Base-by-base conservation (phyloP, 2,888 invertebrate species). In the Thymelicus acteon region DNA sequence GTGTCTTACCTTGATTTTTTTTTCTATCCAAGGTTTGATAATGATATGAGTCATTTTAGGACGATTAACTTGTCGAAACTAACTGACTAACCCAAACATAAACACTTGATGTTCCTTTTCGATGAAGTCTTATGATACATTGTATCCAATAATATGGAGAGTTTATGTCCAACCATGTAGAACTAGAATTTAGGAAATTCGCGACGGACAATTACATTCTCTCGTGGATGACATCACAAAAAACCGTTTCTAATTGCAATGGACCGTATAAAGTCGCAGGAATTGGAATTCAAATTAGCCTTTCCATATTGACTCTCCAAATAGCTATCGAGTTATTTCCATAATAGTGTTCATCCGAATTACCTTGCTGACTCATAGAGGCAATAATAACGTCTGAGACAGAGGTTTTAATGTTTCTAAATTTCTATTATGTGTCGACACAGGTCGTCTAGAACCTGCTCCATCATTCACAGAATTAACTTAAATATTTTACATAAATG, bases 221-320 rank as follows among this genome's bases (percentile, higher is more conserved):
- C 64, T 60, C 40, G 70, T 31, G 44, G 60, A 31, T 70, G 70
- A 70, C 70, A 60, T 60, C 58, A 70, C 54, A 48, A 48, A 37
- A 63, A 64, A 64, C 70, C 64, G 70, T 70, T 58, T 48, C 37
- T 70, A 64, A 70, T 70, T 70, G 64, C 70, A 49, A 54, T 44
- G 72, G 57, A 63, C 78, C 77, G 74, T 79, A 73, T 76, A 71
- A 48, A 74, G 75, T 47, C 71, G 70, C 65, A 74, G 72, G 76
- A 75, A 76, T 77, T 74, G 67, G 74, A 70, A 76, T 75, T 75
- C 72, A 77, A 77, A 77, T 75, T 72, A 75, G 69, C 65, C 71
- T 74, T 75, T 75, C 74, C 75, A 75, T 76, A 75, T 75, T 67
- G 71, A 72, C 49, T 67, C 63, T 57, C 61, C 61, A 48, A 69